These are phyloP conservation scores for Ormyrus rosae DNA, from an alignment of 2,888 invertebrate genomes.

Conservation along the genomic window DNA sequence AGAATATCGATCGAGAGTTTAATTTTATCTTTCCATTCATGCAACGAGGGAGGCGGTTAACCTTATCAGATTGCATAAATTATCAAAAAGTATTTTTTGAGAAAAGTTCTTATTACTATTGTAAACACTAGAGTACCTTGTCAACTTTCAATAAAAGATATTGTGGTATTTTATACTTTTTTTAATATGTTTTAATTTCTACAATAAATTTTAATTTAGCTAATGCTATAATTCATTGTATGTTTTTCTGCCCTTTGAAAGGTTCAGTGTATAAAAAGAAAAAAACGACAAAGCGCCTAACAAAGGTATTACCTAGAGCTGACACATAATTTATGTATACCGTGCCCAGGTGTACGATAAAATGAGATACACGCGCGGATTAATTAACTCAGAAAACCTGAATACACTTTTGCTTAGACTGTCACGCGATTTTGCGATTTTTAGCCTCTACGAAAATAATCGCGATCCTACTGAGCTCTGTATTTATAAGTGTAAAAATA, in stretches of 20 bases:
- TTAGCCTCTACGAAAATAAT: background rate
- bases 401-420: background rate
- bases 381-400: slow-evolving; percentile 17
- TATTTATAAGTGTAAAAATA: too few species aligned
- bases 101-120: too few species aligned
- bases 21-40: slow-evolving; percentile 16
- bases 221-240: too few species aligned
- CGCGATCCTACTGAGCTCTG: background rate
- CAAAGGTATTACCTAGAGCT: background rate
- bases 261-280: background rate
- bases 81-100: too few species aligned
- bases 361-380: slow-evolving; percentile 6
- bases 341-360: slow-evolving; percentile 7
- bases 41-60: background rate
- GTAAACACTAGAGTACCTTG: too few species aligned
- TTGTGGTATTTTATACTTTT: background rate
- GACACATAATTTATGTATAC: slow-evolving; percentile 23
- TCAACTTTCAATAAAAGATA: too few species aligned
- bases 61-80: too few species aligned
- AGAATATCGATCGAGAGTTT: background rate
- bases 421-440: slow-evolving; percentile 25
- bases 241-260: too few species aligned
- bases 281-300: background rate
- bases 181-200: background rate
- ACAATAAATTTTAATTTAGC: background rate